phyloP scores from a whole-genome alignment of 2,797 vertebrate genomes.

The Pogoniulus pusillus region DNA sequence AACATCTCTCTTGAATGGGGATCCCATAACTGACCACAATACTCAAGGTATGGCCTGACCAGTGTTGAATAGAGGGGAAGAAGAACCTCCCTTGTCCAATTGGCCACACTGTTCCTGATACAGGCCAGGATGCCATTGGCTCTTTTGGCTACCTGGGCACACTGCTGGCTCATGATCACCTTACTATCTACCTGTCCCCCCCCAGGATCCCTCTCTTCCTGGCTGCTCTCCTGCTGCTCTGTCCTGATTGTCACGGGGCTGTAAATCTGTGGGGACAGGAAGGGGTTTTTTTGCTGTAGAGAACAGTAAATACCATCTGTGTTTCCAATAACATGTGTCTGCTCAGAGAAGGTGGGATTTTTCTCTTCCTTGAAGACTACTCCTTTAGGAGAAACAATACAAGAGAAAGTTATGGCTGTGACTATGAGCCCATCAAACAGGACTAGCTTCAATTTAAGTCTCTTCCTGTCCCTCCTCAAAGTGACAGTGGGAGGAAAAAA shows the following conservation, averaged over 20 bases:
- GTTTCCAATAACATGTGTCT: background rate
- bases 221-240: too few relatives aligned
- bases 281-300: background rate
- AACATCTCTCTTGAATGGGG: too few relatives aligned
- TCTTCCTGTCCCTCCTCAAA: background rate
- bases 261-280: background rate
- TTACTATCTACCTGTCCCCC: too few relatives aligned
- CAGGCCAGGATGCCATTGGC: too few relatives aligned
- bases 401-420: background rate
- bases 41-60: too few relatives aligned
- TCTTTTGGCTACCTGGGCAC: too few relatives aligned
- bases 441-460: background rate
- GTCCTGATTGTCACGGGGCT: background rate
- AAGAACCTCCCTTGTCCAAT: too few relatives aligned
- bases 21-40: too few relatives aligned
- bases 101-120: too few relatives aligned
- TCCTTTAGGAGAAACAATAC: background rate
- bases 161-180: too few relatives aligned
- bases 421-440: background rate
- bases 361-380: background rate
- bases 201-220: too few relatives aligned
- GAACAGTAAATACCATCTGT: constrained; percentile 25
- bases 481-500: background rate
- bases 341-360: background rate
- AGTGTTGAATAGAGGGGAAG: too few relatives aligned